phyloP scores from a whole-genome alignment of 2,113 vertebrate species.

The Callionymus lyra region DNA sequence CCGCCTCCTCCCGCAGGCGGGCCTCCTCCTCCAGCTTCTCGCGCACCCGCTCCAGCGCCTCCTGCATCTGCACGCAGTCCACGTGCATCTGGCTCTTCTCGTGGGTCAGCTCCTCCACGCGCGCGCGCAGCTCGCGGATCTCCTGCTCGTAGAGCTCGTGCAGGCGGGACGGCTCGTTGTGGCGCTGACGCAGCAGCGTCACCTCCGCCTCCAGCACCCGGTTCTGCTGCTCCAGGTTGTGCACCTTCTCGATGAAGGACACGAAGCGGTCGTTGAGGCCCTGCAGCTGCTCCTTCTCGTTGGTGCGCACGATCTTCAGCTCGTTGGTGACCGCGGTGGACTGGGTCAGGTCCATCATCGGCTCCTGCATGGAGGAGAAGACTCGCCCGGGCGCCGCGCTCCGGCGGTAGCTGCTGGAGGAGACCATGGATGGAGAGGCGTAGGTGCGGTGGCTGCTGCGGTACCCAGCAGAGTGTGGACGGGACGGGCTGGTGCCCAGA shows the following conservation, averaged over 20 bases:
- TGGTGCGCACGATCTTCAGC: constrained; percentile 74
- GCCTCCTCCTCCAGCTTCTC: constrained; percentile 68
- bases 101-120: constrained; percentile 68
- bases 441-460: constrained; percentile 55
- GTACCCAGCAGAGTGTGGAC: constrained; percentile 48
- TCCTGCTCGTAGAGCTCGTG: constrained; percentile 74
- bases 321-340: constrained; percentile 74
- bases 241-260: constrained; percentile 75
- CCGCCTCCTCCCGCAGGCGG: constrained; percentile 63
- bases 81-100: constrained; percentile 72
- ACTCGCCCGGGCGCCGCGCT: constrained; percentile 49
- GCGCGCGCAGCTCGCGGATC: constrained; percentile 68
- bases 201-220: constrained; percentile 72
- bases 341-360: constrained; percentile 62
- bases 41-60: constrained; percentile 58
- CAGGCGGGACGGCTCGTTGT: constrained; percentile 71
- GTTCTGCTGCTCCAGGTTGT: constrained; percentile 73
- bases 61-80: constrained; percentile 70
- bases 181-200: constrained; percentile 63
- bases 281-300: constrained; percentile 76
- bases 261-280: constrained; percentile 78
- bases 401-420: constrained; percentile 57
- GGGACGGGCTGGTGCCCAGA: constrained; percentile 57
- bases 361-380: constrained; percentile 52
- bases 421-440: constrained; percentile 37